A percentile compares a stretch with the other conserved stretches of the same genome.
Evolutionary conservation across 2,797 vertebrate species (phyloP).

Genomic region (Lutjanus argentimaculatus): DNA sequence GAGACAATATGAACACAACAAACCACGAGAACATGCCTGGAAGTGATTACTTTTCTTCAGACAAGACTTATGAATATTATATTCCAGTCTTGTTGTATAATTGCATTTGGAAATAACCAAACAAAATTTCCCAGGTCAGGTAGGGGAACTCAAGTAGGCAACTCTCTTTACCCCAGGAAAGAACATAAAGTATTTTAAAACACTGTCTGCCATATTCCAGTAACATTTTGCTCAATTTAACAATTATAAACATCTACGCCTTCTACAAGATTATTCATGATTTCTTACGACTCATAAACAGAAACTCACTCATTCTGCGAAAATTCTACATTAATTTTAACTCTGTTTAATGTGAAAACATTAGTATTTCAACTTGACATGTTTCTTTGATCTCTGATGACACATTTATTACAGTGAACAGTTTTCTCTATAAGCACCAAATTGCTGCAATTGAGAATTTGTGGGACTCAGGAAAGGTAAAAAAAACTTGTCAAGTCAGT

Average conservation of each 20-base stretch:
- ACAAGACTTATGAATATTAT: not conserved
- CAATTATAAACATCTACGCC: too few species aligned
- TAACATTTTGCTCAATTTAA: too few species aligned
- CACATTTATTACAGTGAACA: too few species aligned
- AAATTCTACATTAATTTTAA: too few species aligned
- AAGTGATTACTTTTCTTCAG: not conserved
- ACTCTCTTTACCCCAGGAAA: not conserved
- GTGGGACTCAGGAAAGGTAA: not conserved
- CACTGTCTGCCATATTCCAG: not conserved
- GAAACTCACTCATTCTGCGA: too few species aligned
- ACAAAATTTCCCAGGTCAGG: not conserved
- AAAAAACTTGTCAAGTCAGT: constrained; percentile 13
- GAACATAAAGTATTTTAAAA: not conserved
- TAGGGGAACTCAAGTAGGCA: not conserved
- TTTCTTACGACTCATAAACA: too few species aligned
- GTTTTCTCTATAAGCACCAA: not conserved
- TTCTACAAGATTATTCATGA: too few species aligned
- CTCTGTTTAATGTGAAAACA: too few species aligned
- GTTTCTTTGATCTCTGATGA: too few species aligned
- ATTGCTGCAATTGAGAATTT: constrained; percentile 14
- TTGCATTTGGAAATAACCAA: not conserved
- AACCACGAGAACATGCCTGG: constrained; percentile 9
- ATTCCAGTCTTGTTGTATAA: not conserved
- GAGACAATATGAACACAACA: constrained; percentile 17
- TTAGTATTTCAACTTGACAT: too few species aligned